These are phyloP conservation scores for Hartigia nigra DNA, from an alignment of 2,888 invertebrate species.

Conservation along the genomic window DNA sequence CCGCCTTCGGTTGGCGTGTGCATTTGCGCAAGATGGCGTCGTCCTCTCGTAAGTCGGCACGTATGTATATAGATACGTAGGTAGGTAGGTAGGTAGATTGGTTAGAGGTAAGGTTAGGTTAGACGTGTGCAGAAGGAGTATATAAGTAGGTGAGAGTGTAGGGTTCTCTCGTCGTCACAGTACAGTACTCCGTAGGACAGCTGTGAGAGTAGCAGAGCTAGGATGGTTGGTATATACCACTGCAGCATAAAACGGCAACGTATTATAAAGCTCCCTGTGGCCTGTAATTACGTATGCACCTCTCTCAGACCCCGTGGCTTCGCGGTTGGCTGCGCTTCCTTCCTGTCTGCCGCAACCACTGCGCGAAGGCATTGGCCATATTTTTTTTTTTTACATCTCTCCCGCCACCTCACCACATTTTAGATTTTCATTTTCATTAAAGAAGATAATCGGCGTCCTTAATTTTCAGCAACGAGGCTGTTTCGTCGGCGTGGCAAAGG, in stretches of 20 bases:
- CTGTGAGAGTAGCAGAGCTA: neutral
- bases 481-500: neutral
- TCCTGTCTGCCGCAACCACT: slow-evolving; percentile 61
- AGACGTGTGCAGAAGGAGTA: neutral
- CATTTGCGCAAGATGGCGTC: slow-evolving; percentile 66
- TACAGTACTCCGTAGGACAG: neutral
- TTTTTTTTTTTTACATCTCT: neutral
- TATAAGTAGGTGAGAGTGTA: neutral
- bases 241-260: slow-evolving; percentile 43
- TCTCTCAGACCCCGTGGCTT: slow-evolving; percentile 58
- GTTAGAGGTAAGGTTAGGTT: neutral
- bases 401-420: neutral
- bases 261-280: slow-evolving; percentile 39
- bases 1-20: slow-evolving; percentile 63
- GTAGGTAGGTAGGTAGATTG: neutral
- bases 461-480: too few relatives aligned
- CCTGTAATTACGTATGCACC: slow-evolving; percentile 63
- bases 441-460: neutral
- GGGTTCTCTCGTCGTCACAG: neutral
- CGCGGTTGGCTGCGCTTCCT: slow-evolving; percentile 65
- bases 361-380: slow-evolving; percentile 18
- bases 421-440: neutral
- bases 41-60: slow-evolving; percentile 30
- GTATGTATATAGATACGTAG: slow-evolving; percentile 14
- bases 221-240: slow-evolving; percentile 12